Evolutionary conservation across 30 jellyfish, hydroid and myxozoan species (phyloP).

Genomic region (Cassiopea xamachana): DNA sequence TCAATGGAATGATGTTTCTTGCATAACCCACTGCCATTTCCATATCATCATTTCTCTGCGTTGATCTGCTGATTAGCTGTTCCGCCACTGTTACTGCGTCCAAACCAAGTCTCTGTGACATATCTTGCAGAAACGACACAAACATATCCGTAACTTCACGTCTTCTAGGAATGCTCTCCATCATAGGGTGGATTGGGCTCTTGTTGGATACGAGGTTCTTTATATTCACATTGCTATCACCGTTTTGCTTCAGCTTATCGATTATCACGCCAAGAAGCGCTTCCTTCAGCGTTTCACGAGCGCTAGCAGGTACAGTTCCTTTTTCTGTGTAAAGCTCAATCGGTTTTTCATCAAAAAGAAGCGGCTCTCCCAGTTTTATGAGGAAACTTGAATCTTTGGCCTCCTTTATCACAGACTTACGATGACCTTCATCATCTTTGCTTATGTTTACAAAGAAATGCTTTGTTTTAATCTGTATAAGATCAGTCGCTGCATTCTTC

Average conservation of each 20-base stretch:
- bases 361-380: constrained; percentile 32
- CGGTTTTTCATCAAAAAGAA: background rate
- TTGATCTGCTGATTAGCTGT: constrained; percentile 33
- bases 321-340: background rate
- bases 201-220: background rate
- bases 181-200: background rate
- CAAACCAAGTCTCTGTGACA: constrained; percentile 47
- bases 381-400: background rate
- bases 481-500: background rate
- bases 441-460: constrained; percentile 37
- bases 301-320: constrained; percentile 7
- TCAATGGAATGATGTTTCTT: constrained; percentile 31
- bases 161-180: constrained; percentile 3
- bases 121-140: constrained; percentile 48
- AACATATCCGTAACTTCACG: constrained; percentile 49
- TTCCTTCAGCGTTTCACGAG: constrained; percentile 8
- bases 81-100: constrained; percentile 68
- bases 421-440: background rate
- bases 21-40: constrained; percentile 26
- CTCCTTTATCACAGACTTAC: background rate
- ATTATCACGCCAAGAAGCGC: constrained; percentile 37
- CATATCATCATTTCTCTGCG: constrained; percentile 10
- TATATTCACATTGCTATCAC: background rate
- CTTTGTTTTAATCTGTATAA: constrained; percentile 13
- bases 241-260: constrained; percentile 26